Percentiles rank a stretch among this genome's conserved stretches.
phyloP scores from a whole-genome alignment of 2,888 invertebrate genomes.

The Pyrrhia umbra region DNA sequence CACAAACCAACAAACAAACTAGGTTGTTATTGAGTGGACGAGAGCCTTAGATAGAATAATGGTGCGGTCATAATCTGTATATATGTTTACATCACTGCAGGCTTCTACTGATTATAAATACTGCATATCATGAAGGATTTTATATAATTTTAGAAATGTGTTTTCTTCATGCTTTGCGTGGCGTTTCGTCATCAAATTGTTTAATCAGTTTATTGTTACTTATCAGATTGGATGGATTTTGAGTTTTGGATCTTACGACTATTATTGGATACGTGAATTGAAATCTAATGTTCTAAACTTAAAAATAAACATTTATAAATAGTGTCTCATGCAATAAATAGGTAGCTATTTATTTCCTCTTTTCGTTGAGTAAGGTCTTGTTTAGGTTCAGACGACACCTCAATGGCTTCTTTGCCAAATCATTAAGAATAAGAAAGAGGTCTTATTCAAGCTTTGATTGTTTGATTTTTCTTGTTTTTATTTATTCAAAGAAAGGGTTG shows the following conservation, averaged over 20 bases:
- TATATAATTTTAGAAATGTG: slow-evolving; percentile 27
- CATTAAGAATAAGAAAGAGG: background rate
- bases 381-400: slow-evolving; percentile 9
- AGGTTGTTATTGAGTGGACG: slow-evolving; percentile 60
- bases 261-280: slow-evolving; percentile 15
- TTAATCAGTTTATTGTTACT: slow-evolving; percentile 24
- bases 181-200: slow-evolving; percentile 26
- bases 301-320: slow-evolving; percentile 35
- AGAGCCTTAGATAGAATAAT: slow-evolving; percentile 59
- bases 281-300: slow-evolving; percentile 24
- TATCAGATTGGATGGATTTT: slow-evolving; percentile 30
- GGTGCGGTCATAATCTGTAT: slow-evolving; percentile 48
- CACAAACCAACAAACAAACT: slow-evolving; percentile 59
- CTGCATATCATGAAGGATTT: slow-evolving; percentile 39
- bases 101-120: slow-evolving; percentile 25
- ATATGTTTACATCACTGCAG: slow-evolving; percentile 42
- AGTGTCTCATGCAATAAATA: slow-evolving; percentile 10
- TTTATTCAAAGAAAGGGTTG: background rate
- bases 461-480: background rate
- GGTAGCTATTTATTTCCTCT: slow-evolving; percentile 7
- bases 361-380: slow-evolving; percentile 45
- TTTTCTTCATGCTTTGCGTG: slow-evolving; percentile 22
- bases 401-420: slow-evolving; percentile 21
- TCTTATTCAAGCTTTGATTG: background rate
- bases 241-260: slow-evolving; percentile 28